Evolutionary conservation across 2,797 vertebrate genomes (phyloP).

Genomic region (Florisuga fusca): DNA sequence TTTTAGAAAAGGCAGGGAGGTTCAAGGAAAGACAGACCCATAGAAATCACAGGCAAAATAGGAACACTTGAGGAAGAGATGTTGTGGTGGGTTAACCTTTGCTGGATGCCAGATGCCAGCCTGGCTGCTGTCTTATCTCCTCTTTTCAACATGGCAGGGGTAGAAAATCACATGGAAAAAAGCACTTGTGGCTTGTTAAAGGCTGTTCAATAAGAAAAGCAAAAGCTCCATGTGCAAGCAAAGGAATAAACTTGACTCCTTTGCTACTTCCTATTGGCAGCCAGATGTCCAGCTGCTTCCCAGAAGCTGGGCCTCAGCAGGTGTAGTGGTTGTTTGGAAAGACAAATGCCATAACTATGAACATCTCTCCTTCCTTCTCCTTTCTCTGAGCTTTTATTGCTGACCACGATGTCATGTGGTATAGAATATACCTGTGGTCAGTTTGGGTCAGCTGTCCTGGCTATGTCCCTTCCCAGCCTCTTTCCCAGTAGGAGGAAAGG

Average conservation of each 20-base stretch:
- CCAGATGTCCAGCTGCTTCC: not conserved
- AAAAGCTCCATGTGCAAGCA: not conserved
- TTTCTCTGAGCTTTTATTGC: not conserved
- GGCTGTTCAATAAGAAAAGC: not conserved
- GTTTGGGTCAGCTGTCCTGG: not conserved
- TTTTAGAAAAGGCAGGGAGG: constrained; percentile 5
- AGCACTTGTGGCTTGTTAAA: not conserved
- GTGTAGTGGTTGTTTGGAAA: not conserved
- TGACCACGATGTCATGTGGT: not conserved
- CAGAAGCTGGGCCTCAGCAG: not conserved
- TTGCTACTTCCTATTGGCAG: rapidly evolving
- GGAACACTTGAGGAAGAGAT: not conserved
- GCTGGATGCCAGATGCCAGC: not conserved
- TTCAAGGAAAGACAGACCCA: not conserved
- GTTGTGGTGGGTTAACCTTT: not conserved
- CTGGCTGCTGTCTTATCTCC: not conserved
- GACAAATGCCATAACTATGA: not conserved
- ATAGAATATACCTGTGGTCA: not conserved
- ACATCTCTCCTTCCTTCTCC: not conserved
- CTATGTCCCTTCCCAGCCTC: rapidly evolving
- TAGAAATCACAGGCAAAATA: not conserved
- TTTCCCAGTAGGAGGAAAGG: not conserved
- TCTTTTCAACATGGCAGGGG: not conserved
- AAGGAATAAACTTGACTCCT: not conserved
- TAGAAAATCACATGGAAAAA: not conserved